phyloP scores from a whole-genome alignment of 1,140 invertebrate species.

The Aphelenchoides fujianensis region DNA sequence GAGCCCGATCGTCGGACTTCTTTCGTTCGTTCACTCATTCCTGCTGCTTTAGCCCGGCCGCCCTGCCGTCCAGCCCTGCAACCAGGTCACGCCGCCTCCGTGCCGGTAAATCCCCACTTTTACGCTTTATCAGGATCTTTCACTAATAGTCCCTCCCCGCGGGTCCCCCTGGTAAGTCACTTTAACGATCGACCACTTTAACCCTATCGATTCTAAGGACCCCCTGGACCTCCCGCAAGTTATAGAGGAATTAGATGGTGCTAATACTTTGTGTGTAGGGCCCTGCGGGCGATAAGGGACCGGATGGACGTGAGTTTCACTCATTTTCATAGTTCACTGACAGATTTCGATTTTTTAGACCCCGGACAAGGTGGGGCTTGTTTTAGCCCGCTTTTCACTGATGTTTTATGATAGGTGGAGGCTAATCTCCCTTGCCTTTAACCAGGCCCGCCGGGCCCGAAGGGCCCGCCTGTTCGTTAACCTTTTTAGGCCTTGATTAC shows the following conservation, averaged over 20 bases:
- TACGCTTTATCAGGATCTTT: too few species aligned
- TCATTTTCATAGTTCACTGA: neutral
- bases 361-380: neutral
- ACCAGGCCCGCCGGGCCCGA: slow-evolving; percentile 27
- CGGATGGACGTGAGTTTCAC: slow-evolving; percentile 3
- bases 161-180: slow-evolving; percentile 36
- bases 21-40: too few species aligned
- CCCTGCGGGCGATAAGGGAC: slow-evolving; percentile 5
- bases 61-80: slow-evolving; percentile 35
- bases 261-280: slow-evolving; percentile 6
- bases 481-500: too few species aligned
- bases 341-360: neutral
- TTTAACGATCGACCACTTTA: neutral
- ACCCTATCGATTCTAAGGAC: slow-evolving; percentile 9
- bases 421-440: too few species aligned
- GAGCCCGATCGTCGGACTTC: too few species aligned
- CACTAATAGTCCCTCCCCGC: slow-evolving; percentile 41
- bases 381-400: neutral
- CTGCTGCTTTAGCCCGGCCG: slow-evolving; percentile 23
- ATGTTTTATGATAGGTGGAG: neutral
- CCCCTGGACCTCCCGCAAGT: slow-evolving; percentile 32
- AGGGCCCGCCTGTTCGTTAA: slow-evolving; percentile 30
- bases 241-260: too few species aligned
- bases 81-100: slow-evolving; percentile 44
- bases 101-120: too few species aligned